Evolutionary conservation across 1,140 invertebrate genomes (phyloP).

Genomic region (Glossosoma conforme): DNA sequence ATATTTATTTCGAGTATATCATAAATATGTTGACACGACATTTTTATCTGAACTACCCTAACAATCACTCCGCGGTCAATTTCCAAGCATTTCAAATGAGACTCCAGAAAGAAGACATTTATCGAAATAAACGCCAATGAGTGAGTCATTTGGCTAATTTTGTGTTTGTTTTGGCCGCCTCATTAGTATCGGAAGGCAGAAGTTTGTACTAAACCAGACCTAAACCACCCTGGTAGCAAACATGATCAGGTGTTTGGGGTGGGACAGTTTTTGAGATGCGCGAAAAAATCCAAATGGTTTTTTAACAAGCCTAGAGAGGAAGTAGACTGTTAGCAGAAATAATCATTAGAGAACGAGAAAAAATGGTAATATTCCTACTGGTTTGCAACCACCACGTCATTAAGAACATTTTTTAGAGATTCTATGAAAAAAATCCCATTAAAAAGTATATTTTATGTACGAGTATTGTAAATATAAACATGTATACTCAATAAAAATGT

Average conservation of each 20-base stretch:
- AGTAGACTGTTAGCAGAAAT: conserved; percentile 25
- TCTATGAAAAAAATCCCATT: too few relatives aligned
- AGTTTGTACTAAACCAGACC: too few relatives aligned
- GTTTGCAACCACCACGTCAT: too few relatives aligned
- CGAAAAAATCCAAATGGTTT: conserved; percentile 20
- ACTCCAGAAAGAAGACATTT: too few relatives aligned
- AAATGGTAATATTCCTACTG: too few relatives aligned
- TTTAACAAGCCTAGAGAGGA: conserved; percentile 28
- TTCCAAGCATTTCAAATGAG: too few relatives aligned
- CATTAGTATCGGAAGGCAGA: not conserved
- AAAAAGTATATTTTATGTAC: too few relatives aligned
- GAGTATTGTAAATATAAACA: too few relatives aligned
- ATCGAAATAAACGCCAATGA: not conserved
- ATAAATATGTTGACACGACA: not conserved
- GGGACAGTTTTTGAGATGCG: conserved; percentile 3
- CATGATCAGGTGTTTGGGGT: conserved; percentile 15
- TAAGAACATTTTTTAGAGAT: too few relatives aligned
- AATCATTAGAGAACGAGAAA: conserved; percentile 9
- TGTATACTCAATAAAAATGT: too few relatives aligned
- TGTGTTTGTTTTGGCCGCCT: not conserved
- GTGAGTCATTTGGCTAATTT: not conserved
- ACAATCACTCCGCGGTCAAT: not conserved
- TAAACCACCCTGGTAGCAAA: too few relatives aligned
- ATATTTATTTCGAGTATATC: too few relatives aligned
- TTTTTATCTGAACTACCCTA: not conserved